These are phyloP conservation scores for Drosophila lini DNA, from an alignment of 1,140 invertebrate genomes.

Conservation along the genomic window DNA sequence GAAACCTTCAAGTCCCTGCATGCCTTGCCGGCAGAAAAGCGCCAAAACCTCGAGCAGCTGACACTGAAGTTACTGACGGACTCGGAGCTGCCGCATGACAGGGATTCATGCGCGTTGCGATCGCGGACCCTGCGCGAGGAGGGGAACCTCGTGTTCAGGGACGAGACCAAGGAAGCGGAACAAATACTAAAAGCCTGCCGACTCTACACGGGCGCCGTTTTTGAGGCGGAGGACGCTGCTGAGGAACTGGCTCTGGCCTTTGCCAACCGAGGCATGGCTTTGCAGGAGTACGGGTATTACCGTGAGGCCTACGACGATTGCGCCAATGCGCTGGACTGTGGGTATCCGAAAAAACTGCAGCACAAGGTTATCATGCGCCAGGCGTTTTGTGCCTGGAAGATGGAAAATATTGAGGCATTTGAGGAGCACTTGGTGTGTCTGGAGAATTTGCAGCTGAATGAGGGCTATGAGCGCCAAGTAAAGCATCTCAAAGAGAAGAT, in stretches of 20 bases:
- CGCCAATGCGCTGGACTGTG: constrained; percentile 61
- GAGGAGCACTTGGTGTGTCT: constrained; percentile 35
- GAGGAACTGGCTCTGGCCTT: constrained; percentile 55
- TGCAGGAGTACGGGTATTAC: constrained; percentile 73
- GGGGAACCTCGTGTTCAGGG: constrained; percentile 55
- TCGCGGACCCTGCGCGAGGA: constrained; percentile 42
- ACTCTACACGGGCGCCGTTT: constrained; percentile 65
- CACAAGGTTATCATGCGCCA: constrained; percentile 71
- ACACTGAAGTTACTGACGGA: constrained; percentile 23
- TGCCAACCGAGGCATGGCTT: constrained; percentile 71
- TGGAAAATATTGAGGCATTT: constrained; percentile 34
- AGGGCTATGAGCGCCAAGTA: constrained; percentile 35
- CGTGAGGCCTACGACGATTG: constrained; percentile 76
- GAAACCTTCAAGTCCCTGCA: constrained; percentile 46
- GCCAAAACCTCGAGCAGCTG: constrained; percentile 11
- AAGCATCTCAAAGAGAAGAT: constrained; percentile 41
- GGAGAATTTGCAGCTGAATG: constrained; percentile 42
- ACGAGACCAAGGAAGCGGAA: constrained; percentile 7
- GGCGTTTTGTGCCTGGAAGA: constrained; percentile 63
- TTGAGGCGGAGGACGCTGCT: constrained; percentile 42
- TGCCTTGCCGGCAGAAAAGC: constrained; percentile 12
- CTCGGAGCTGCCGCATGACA: constrained; percentile 19
- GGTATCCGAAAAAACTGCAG: constrained; percentile 59
- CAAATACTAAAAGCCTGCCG: constrained; percentile 47
- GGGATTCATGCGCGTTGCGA: background rate